Conservation (phyloP, 1,140 invertebrate genomes). For the Thalassaphorura encarpata region DNA sequence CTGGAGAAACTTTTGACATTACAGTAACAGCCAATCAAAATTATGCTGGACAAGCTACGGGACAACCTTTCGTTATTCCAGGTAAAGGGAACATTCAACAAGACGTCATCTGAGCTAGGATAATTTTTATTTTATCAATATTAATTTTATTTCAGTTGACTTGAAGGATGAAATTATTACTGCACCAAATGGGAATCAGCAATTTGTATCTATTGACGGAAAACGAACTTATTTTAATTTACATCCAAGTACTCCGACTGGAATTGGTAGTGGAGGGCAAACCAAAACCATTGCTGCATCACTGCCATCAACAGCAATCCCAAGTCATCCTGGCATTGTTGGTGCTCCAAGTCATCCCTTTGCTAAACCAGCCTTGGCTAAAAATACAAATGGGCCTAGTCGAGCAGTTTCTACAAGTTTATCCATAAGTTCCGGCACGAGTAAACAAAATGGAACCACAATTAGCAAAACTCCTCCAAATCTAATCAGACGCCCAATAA, state of each 20-base stretch:
- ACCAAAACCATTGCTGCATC: background rate
- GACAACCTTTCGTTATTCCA: constrained; percentile 46
- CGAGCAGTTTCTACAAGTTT: constrained; percentile 23
- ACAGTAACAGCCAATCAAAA: constrained; percentile 78
- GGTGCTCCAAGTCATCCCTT: constrained; percentile 13
- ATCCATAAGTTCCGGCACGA: constrained; percentile 9
- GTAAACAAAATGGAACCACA: background rate
- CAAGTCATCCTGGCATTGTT: constrained; percentile 11
- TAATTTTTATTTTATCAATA: constrained; percentile 1
- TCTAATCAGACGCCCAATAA: constrained; percentile 24
- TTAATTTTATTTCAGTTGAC: constrained; percentile 27
- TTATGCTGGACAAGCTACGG: constrained; percentile 46
- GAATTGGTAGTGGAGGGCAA: constrained; percentile 21
- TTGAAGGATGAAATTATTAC: constrained; percentile 56
- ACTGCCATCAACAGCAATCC: background rate
- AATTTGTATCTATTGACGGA: constrained; percentile 85
- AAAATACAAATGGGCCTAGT: background rate
- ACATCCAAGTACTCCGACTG: constrained; percentile 41
- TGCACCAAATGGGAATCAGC: constrained; percentile 61
- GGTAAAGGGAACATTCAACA: constrained; percentile 36
- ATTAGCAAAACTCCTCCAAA: constrained; percentile 20
- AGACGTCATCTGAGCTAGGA: background rate
- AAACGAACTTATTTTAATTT: constrained; percentile 78
- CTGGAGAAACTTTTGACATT: constrained; percentile 73
- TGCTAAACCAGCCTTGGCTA: background rate